Evolutionary conservation across 2,113 vertebrate genomes (phyloP).

Genomic region (pig (Sus scrofa)): DNA sequence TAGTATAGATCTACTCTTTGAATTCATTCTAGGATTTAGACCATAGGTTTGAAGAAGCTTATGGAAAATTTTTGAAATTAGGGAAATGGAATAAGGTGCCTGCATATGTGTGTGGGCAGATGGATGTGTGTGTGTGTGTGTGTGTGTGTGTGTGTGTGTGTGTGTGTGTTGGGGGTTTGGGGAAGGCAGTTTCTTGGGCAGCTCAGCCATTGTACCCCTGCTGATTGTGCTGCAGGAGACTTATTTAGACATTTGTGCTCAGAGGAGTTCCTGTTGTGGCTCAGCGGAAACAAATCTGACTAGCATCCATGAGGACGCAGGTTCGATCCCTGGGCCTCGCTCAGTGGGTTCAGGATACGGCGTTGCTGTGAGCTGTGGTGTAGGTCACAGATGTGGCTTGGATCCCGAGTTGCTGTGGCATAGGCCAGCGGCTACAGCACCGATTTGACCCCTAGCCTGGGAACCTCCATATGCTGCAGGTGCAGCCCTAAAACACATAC

Average conservation of each 20-base stretch:
- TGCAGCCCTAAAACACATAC: too few relatives aligned
- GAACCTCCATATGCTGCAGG: too few relatives aligned
- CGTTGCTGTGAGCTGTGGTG: too few relatives aligned
- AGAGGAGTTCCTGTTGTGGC: too few relatives aligned
- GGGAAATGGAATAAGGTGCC: not conserved
- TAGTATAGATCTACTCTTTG: not conserved
- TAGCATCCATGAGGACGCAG: too few relatives aligned
- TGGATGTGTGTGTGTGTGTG: not conserved
- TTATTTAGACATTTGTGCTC: not conserved
- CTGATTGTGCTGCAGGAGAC: not conserved
- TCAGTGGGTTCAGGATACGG: too few relatives aligned
- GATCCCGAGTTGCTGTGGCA: too few relatives aligned
- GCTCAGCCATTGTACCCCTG: not conserved
- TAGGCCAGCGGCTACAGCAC: too few relatives aligned
- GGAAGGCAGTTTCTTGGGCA: not conserved
- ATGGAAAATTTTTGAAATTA: not conserved
- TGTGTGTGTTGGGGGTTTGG: not conserved
- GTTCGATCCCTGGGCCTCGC: too few relatives aligned
- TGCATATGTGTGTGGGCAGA: not conserved
- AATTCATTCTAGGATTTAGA: not conserved
- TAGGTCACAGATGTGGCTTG: too few relatives aligned
- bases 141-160: not conserved
- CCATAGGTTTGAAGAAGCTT: not conserved
- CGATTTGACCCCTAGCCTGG: too few relatives aligned
- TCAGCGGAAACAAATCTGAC: too few relatives aligned